Conservation (phyloP, 2,888 invertebrate species). For the Caenorhabditis sulstoni region DNA sequence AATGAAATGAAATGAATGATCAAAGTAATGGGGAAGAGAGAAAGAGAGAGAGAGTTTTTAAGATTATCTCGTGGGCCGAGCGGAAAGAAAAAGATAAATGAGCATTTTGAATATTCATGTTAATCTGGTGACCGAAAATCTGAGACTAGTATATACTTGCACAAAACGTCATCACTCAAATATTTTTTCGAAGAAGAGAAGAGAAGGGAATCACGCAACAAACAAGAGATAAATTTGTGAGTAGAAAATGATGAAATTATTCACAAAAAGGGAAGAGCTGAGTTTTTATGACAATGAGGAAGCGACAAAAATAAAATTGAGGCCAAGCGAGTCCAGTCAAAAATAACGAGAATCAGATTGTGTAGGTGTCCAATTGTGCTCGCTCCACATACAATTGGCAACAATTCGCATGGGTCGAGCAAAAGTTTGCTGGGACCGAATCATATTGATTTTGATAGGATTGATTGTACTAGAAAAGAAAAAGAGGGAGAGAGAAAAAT, state of each 20-base stretch:
- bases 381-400: constrained; percentile 36
- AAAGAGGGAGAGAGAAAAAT: too few relatives aligned
- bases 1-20: too few relatives aligned
- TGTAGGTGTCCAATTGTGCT: constrained; percentile 34
- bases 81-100: constrained; percentile 4
- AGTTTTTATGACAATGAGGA: constrained; percentile 12
- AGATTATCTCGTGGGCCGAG: too few relatives aligned
- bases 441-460: too few relatives aligned
- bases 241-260: not conserved
- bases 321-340: constrained; percentile 5
- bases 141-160: not conserved
- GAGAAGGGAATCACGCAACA: not conserved
- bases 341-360: constrained; percentile 37
- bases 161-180: constrained; percentile 4
- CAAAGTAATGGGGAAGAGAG: not conserved
- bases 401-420: constrained; percentile 32
- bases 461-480: too few relatives aligned
- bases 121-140: constrained; percentile 37
- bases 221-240: not conserved
- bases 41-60: too few relatives aligned
- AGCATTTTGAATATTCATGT: constrained; percentile 46
- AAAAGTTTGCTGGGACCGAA: too few relatives aligned
- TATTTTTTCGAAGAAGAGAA: not conserved
- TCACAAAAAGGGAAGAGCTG: too few relatives aligned
- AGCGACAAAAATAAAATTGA: constrained; percentile 27